Evolutionary conservation across 2,888 invertebrate species (phyloP), one percentile per base, ranked within the genome.

Genomic region (Agonopterix subpropinquella): DNA sequence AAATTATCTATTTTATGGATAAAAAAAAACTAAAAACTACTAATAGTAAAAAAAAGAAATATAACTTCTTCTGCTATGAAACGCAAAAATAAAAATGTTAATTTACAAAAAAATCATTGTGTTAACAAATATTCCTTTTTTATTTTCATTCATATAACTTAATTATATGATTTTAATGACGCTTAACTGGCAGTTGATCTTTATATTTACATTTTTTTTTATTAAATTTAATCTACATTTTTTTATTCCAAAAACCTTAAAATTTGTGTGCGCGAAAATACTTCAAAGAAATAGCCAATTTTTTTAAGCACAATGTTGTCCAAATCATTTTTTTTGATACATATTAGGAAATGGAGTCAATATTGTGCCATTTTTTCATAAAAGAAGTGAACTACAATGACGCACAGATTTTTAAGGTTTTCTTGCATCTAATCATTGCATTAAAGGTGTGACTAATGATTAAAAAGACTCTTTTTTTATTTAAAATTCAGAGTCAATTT

Each of bases 21-120:
- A 74, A 82, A 85, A 83, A 83, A 42, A 80, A 85, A 83, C 81
- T 81, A 81, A 74, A 79, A 80, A 74, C 83, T 84, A 85, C 65
- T 63, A 69, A 73, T 67, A 72, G 69, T 69, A 73, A 74, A 70
- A 28, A 18, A 71, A 77, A 70, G 64, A 71, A 70, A 66, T 58
- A 58, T 54, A 56, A 57, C 56, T 58, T 61, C 69, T 65, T 64
- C 66, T 61, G 57, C 63, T 67, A 64, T 61, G 64, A 64, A 62
- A 70, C 64, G 54, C 56, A 58, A 64, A 67, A 70, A 67, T 62
- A 64, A 65, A 67, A 63, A 62, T 58, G 61, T 67, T 67, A 65
- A 62, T 62, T 66, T 68, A 68, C 66, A 69, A 68, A 59, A 66
- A 71, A 68, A 62, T 59, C 28, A 53, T 56, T 59, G 62, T 54